Conservation (phyloP, 2,888 invertebrate species). For the Lasioglossum malachurum region DNA sequence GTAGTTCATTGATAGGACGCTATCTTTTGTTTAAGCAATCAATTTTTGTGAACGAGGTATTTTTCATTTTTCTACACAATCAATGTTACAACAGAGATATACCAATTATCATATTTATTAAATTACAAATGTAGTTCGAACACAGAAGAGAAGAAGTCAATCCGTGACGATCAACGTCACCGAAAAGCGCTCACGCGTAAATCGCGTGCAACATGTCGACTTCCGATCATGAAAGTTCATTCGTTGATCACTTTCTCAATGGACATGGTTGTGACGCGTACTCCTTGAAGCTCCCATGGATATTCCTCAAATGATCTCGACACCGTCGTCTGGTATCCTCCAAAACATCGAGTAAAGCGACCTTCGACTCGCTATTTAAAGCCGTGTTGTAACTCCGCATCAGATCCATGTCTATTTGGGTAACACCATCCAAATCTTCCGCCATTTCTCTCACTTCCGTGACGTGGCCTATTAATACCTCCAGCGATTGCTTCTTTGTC, state of each 20-base stretch:
- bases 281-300: slow-evolving; percentile 72
- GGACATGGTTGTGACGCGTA: slow-evolving; percentile 76
- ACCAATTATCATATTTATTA: slow-evolving; percentile 30
- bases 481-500: slow-evolving; percentile 53
- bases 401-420: slow-evolving; percentile 72
- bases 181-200: slow-evolving; percentile 2
- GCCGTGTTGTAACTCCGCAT: slow-evolving; percentile 69
- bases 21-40: neutral
- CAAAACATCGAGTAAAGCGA: slow-evolving; percentile 68
- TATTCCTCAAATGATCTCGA: slow-evolving; percentile 68
- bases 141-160: neutral
- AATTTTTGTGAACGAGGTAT: neutral
- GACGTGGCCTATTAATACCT: slow-evolving; percentile 64
- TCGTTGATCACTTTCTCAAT: slow-evolving; percentile 57
- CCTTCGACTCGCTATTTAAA: slow-evolving; percentile 59
- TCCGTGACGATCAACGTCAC: neutral
- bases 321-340: slow-evolving; percentile 69
- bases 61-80: too few relatives aligned
- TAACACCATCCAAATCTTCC: slow-evolving; percentile 72
- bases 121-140: slow-evolving; percentile 22
- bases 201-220: neutral
- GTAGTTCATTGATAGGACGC: neutral
- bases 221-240: neutral
- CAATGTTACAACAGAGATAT: neutral
- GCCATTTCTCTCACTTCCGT: slow-evolving; percentile 60